Conservation (phyloP, 2,113 vertebrate genomes). For the Myrmecophaga tridactyla region DNA sequence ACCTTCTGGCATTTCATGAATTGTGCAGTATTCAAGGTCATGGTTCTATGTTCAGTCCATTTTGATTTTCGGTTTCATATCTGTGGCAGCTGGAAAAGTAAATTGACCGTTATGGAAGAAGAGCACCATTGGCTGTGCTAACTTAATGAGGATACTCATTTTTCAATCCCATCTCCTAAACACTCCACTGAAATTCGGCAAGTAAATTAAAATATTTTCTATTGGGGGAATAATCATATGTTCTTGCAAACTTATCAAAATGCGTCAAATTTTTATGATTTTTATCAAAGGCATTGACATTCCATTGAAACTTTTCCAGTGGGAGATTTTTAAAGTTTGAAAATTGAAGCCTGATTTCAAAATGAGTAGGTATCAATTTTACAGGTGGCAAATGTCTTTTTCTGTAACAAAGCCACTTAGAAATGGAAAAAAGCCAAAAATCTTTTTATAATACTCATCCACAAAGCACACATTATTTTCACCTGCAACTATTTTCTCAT, state of each 20-base stretch:
- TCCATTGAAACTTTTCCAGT: neutral
- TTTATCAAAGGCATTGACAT: neutral
- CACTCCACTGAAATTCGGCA: neutral
- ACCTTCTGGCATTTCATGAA: neutral
- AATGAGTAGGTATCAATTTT: neutral
- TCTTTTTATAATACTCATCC: neutral
- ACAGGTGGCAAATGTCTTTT: neutral
- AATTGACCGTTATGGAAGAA: neutral
- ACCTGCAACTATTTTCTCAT: neutral
- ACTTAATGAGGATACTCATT: neutral
- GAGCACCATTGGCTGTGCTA: neutral
- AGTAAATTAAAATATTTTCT: neutral
- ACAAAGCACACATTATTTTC: neutral
- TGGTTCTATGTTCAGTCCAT: neutral
- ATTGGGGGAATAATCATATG: neutral
- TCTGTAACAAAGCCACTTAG: neutral
- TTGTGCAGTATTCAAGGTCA: neutral
- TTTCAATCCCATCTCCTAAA: neutral
- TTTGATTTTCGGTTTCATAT: neutral
- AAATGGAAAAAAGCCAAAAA: neutral
- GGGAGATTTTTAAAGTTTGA: constrained; percentile 28
- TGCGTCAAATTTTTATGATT: neutral
- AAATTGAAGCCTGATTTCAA: constrained; percentile 27
- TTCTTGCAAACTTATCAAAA: neutral
- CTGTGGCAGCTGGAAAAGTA: neutral